These are phyloP conservation scores for Gadopsis marmoratus DNA, from an alignment of 2,797 vertebrate genomes.

Conservation along the genomic window DNA sequence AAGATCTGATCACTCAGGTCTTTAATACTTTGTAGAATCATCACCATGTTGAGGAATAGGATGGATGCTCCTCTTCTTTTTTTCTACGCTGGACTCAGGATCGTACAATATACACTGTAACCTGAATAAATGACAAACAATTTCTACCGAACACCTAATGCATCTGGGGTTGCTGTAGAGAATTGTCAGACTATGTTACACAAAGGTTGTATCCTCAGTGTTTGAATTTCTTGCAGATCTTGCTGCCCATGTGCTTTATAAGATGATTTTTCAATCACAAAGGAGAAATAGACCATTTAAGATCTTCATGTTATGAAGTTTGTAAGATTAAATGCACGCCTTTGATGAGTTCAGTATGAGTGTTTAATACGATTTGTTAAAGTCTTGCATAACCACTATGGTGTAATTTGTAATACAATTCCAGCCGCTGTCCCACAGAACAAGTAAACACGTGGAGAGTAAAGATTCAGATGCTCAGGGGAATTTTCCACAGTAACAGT, in stretches of 20 bases:
- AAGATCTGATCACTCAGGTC: conserved; percentile 75
- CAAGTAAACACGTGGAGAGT: neutral
- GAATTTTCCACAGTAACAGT: neutral
- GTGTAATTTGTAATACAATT: conserved; percentile 55
- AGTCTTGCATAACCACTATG: conserved; percentile 28
- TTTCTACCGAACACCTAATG: conserved; percentile 44
- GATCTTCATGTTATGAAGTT: conserved; percentile 49
- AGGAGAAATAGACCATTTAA: conserved; percentile 27
- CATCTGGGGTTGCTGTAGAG: conserved; percentile 30
- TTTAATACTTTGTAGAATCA: conserved; percentile 58
- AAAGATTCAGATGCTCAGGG: neutral
- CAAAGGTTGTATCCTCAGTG: conserved; percentile 15
- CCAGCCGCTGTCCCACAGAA: neutral
- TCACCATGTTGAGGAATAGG: conserved; percentile 21
- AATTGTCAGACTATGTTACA: neutral
- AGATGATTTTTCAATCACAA: conserved; percentile 9
- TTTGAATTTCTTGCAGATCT: conserved; percentile 15
- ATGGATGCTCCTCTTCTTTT: conserved; percentile 28
- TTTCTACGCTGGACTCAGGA: conserved; percentile 74
- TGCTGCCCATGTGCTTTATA: conserved; percentile 11
- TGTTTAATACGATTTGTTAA: conserved; percentile 41
- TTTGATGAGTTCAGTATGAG: conserved; percentile 18
- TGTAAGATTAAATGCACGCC: conserved; percentile 39
- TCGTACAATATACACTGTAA: conserved; percentile 55
- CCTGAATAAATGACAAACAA: conserved; percentile 30